These are phyloP conservation scores for Brevipalpus yothersi DNA, from an alignment of 1,140 invertebrate genomes.

Conservation along the genomic window DNA sequence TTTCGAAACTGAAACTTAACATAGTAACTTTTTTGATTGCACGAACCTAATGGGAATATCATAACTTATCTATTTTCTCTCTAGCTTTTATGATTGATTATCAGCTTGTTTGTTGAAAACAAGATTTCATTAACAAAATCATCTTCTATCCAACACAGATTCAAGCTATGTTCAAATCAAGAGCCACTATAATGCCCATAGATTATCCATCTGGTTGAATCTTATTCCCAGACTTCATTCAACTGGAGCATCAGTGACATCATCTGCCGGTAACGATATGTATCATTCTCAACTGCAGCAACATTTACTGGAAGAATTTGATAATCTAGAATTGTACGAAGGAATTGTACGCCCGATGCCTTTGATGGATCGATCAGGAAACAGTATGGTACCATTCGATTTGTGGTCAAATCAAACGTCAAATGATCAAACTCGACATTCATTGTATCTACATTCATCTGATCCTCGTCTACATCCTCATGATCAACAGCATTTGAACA, in stretches of 20 bases:
- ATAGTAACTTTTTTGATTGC: no score
- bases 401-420: not conserved
- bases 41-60: no score
- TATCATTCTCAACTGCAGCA: slow-evolving; percentile 21
- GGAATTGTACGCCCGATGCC: slow-evolving; percentile 9
- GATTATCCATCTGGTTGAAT: slow-evolving; percentile 82
- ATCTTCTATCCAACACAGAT: not conserved
- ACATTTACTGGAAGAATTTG: slow-evolving; percentile 48
- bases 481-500: not conserved
- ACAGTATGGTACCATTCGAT: not conserved
- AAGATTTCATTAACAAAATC: no score
- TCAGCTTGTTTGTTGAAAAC: no score
- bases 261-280: not conserved
- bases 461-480: not conserved
- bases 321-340: slow-evolving; percentile 25
- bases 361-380: no score
- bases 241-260: slow-evolving; percentile 5
- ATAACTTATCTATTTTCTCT: no score
- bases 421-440: no score
- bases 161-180: slow-evolving; percentile 37
- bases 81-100: no score
- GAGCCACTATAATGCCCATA: slow-evolving; percentile 79
- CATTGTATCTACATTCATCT: not conserved
- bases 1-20: no score
- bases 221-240: slow-evolving; percentile 72